Conservation (phyloP, 2,113 vertebrate species). For the Rhinoderma darwinii region DNA sequence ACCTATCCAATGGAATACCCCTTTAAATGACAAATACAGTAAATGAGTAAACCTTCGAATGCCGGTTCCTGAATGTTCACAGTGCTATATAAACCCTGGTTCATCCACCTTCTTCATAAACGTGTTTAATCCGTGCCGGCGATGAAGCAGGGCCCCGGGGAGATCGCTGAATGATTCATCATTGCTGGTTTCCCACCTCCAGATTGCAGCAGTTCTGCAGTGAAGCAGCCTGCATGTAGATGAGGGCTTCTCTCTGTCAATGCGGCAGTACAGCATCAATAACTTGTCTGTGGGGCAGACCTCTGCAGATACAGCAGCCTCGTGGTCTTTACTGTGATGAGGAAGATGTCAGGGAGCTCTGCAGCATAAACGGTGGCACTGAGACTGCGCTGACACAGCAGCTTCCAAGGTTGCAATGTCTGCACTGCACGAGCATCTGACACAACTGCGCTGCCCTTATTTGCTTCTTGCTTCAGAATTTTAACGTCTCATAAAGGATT, state of each 20-base stretch:
- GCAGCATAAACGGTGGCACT: neutral
- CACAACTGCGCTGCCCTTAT: neutral
- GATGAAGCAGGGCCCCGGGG: neutral
- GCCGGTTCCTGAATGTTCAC: neutral
- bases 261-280: constrained; percentile 47
- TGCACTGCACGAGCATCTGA: neutral
- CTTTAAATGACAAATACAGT: too few species aligned
- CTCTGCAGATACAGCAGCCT: constrained; percentile 51
- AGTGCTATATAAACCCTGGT: neutral
- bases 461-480: neutral
- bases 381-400: constrained; percentile 21
- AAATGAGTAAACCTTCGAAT: neutral
- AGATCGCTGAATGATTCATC: constrained; percentile 4
- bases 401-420: constrained; percentile 27
- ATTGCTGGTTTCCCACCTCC: constrained; percentile 3
- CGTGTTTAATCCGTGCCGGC: neutral
- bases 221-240: constrained; percentile 48
- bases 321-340: neutral
- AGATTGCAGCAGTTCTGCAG: constrained; percentile 42
- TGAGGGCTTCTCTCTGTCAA: constrained; percentile 21
- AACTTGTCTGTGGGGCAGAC: constrained; percentile 31
- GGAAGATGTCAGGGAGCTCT: neutral
- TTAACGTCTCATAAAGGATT: neutral
- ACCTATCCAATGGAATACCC: too few species aligned
- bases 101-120: neutral